phyloP scores from a whole-genome alignment of 2,888 invertebrate genomes.

The Agelastica alni region DNA sequence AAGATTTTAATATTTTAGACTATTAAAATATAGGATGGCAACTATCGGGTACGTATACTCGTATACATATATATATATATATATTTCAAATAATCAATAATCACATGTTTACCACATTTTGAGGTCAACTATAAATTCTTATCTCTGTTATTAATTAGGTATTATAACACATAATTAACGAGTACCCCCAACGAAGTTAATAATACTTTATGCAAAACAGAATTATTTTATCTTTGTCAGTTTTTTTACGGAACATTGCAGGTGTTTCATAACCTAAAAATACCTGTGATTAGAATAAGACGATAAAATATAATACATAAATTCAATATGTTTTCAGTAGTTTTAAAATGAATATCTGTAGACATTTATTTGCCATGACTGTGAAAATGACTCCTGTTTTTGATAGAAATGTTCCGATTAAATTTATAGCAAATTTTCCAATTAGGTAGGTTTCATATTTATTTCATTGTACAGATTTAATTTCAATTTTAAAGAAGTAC shows the following conservation, averaged over 20 bases:
- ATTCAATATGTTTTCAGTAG: slow-evolving; percentile 4
- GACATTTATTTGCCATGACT: neutral
- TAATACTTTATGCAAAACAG: neutral
- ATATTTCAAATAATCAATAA: neutral
- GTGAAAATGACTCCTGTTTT: neutral
- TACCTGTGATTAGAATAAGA: neutral
- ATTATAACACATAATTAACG: neutral
- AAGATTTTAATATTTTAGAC: too few species aligned
- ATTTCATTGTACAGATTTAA: too few species aligned
- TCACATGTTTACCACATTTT: neutral
- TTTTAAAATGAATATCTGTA: slow-evolving; percentile 7
- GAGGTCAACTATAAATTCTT: neutral
- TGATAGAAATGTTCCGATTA: neutral
- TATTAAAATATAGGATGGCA: too few species aligned
- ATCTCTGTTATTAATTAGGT: slow-evolving; percentile 1
- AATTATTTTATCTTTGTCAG: neutral
- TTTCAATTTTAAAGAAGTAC: too few species aligned
- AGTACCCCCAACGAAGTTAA: neutral
- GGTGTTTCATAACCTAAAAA: slow-evolving; percentile 14
- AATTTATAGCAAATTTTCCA: neutral
- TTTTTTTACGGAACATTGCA: too few species aligned
- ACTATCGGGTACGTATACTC: slow-evolving; percentile 3
- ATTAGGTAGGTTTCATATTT: slow-evolving; percentile 6
- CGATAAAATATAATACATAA: neutral
- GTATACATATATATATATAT: too few species aligned